Evolutionary conservation across 2,113 vertebrate species (phyloP).

Genomic region (Myocastor coypus): DNA sequence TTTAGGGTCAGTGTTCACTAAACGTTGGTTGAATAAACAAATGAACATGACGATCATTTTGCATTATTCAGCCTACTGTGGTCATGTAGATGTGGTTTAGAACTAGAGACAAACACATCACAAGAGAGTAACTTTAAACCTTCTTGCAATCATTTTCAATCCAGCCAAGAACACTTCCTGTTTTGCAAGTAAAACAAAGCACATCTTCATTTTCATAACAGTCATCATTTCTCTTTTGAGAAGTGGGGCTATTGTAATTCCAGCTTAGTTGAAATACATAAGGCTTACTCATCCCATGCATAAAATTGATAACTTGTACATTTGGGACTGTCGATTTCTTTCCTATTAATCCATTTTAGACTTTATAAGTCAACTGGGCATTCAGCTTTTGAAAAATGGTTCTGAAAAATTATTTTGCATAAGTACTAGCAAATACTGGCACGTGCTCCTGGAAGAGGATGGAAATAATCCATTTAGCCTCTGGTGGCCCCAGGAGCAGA

Average conservation of each 20-base stretch:
- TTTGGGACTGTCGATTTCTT: conserved; percentile 85
- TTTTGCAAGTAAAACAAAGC: conserved; percentile 78
- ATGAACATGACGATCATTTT: background rate
- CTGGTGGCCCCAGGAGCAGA: conserved; percentile 82
- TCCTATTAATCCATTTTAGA: conserved; percentile 86
- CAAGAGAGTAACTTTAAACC: conserved; percentile 12
- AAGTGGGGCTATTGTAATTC: conserved; percentile 83
- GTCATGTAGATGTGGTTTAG: background rate
- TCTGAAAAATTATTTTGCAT: conserved; percentile 89
- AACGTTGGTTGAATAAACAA: conserved; percentile 38
- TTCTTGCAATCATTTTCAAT: conserved; percentile 63
- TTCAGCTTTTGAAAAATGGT: conserved; percentile 87
- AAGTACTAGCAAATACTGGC: conserved; percentile 88
- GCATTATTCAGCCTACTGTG: background rate
- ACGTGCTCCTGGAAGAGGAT: conserved; percentile 83
- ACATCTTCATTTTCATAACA: conserved; percentile 83
- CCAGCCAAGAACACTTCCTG: conserved; percentile 59
- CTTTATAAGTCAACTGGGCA: conserved; percentile 87
- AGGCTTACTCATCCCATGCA: conserved; percentile 81
- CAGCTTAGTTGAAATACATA: conserved; percentile 84
- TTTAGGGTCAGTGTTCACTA: background rate
- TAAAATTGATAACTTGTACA: conserved; percentile 85
- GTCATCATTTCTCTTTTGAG: conserved; percentile 73
- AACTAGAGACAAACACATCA: background rate
- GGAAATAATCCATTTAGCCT: conserved; percentile 83